Conservation (phyloP, 2,113 vertebrate species). For the Noturus placidus region DNA sequence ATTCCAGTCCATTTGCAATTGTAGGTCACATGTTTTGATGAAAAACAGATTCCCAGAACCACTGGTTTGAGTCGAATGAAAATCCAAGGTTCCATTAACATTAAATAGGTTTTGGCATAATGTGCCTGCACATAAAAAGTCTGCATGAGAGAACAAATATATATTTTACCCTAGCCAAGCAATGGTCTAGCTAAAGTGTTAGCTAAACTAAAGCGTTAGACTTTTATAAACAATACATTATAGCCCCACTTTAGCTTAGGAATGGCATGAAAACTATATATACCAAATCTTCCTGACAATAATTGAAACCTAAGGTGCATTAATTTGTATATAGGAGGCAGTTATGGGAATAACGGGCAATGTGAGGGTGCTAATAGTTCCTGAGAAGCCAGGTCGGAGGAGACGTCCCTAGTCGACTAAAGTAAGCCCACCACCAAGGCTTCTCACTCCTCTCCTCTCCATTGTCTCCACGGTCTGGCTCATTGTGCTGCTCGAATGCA, state of each 20-base stretch:
- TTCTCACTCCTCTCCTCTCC: conserved; percentile 75
- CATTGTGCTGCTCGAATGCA: conserved; percentile 71
- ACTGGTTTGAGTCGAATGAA: background rate
- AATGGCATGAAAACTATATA: background rate
- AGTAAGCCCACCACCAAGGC: conserved; percentile 98
- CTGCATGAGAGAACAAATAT: conserved; percentile 7
- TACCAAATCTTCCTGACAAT: background rate
- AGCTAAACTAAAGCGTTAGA: background rate
- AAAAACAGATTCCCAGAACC: background rate
- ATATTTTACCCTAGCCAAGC: conserved; percentile 15
- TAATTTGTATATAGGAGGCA: background rate
- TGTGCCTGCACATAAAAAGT: conserved; percentile 21
- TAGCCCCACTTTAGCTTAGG: background rate
- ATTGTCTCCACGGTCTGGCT: conserved; percentile 44
- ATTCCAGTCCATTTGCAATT: conserved; percentile 19
- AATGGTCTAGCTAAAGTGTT: conserved; percentile 18
- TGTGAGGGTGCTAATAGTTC: conserved; percentile 64
- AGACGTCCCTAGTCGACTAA: conserved; percentile 79
- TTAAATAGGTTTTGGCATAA: background rate
- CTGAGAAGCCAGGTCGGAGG: conserved; percentile 89
- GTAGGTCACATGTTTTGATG: background rate
- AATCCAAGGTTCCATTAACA: background rate
- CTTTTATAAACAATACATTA: background rate
- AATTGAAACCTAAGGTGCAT: conserved; percentile 10
- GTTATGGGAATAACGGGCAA: background rate